Evolutionary conservation across 2,797 vertebrate species (phyloP).

Genomic region (Melanotaenia nigrans): DNA sequence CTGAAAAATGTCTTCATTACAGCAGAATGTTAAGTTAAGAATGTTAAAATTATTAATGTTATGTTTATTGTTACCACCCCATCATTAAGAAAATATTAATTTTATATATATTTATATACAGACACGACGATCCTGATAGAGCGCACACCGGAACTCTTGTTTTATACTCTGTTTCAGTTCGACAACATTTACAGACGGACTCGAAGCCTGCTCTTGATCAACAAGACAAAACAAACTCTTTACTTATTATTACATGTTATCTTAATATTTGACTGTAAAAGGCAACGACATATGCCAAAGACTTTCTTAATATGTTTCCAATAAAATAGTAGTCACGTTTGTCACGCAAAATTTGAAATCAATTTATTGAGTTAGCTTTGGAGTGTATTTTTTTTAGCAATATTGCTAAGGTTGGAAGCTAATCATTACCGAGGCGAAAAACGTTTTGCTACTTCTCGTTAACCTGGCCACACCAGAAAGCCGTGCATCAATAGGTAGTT

Average conservation of each 20-base stretch:
- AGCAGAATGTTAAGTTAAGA: no score
- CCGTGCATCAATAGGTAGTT: not conserved
- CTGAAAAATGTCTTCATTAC: no score
- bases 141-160: conserved; percentile 30
- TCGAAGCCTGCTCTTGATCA: not conserved
- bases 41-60: no score
- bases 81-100: no score
- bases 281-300: fast-evolving
- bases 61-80: no score
- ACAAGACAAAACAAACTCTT: conserved; percentile 42
- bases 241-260: not conserved
- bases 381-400: conserved; percentile 42
- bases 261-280: fast-evolving
- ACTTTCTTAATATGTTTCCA: fast-evolving
- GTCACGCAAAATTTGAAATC: not conserved
- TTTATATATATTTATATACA: no score
- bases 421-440: conserved; percentile 11
- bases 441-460: not conserved
- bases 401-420: conserved; percentile 40
- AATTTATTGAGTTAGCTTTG: not conserved
- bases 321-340: not conserved
- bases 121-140: no score
- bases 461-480: not conserved
- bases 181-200: conserved; percentile 7
- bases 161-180: conserved; percentile 14